These are phyloP conservation scores for Dendrocincla fuliginosa DNA, from an alignment of 2,797 vertebrate genomes.

Conservation along the genomic window DNA sequence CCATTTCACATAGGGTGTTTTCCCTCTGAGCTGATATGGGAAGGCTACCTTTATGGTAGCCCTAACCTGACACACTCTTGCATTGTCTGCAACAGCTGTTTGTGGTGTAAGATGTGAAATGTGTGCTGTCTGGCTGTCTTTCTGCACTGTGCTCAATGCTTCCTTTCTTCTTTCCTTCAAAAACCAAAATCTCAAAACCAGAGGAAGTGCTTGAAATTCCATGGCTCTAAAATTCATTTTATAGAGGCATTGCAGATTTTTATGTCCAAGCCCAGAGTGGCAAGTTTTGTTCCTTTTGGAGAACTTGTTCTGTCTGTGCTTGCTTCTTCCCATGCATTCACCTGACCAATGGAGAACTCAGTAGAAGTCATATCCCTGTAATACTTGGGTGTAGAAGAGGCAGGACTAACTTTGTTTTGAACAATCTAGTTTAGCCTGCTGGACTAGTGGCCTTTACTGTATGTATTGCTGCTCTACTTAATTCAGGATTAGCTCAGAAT, in stretches of 20 bases:
- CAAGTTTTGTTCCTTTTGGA: not conserved
- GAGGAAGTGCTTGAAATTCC: not conserved
- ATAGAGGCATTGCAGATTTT: not conserved
- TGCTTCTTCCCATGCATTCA: not conserved
- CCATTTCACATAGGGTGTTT: not conserved
- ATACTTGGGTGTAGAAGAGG: not conserved
- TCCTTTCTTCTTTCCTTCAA: not conserved
- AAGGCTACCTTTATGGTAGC: not conserved
- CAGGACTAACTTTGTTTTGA: not conserved
- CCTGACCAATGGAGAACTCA: not conserved
- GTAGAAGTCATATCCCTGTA: not conserved
- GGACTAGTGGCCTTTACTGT: not conserved
- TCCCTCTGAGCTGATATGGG: not conserved
- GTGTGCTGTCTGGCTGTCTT: not conserved
- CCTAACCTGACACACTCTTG: not conserved
- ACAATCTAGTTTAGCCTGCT: not conserved
- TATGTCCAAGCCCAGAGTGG: not conserved
- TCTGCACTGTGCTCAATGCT: not conserved
- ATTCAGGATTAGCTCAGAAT: not conserved
- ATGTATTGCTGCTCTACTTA: not conserved
- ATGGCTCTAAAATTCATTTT: not conserved
- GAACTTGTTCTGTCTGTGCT: not conserved
- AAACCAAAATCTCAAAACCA: not conserved
- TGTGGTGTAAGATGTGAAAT: not conserved
- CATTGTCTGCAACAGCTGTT: not conserved